Conservation (phyloP, 2,113 vertebrate genomes). For the Peromyscus polionotus region DNA sequence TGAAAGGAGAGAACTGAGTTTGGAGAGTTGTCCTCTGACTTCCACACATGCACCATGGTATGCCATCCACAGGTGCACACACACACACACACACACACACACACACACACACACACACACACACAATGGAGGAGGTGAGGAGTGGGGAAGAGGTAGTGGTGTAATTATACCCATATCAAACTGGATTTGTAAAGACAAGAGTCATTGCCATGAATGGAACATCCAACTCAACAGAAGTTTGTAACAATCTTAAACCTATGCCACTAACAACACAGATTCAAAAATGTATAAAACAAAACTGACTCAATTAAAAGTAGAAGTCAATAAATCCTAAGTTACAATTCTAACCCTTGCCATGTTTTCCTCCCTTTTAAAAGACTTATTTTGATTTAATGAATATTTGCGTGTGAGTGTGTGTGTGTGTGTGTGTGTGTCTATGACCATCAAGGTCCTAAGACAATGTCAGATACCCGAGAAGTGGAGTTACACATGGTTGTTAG, state of each 20-base stretch:
- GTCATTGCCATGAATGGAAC: background rate
- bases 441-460: background rate
- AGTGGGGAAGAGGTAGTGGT: background rate
- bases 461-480: background rate
- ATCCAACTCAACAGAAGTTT: background rate
- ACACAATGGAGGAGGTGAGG: background rate
- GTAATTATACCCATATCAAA: background rate
- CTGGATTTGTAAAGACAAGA: constrained; percentile 6
- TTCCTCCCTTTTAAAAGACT: background rate
- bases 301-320: background rate
- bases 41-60: background rate
- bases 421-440: background rate
- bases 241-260: background rate
- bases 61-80: background rate
- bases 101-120: background rate
- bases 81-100: background rate
- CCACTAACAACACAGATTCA: background rate
- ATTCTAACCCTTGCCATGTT: background rate
- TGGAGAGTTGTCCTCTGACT: background rate
- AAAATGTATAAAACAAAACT: constrained; percentile 23
- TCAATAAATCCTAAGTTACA: background rate
- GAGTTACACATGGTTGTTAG: background rate
- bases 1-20: background rate
- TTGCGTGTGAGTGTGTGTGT: background rate
- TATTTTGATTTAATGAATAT: background rate